Evolutionary conservation across 2,888 invertebrate genomes (phyloP).

Genomic region (Leptogaster cylindrica): DNA sequence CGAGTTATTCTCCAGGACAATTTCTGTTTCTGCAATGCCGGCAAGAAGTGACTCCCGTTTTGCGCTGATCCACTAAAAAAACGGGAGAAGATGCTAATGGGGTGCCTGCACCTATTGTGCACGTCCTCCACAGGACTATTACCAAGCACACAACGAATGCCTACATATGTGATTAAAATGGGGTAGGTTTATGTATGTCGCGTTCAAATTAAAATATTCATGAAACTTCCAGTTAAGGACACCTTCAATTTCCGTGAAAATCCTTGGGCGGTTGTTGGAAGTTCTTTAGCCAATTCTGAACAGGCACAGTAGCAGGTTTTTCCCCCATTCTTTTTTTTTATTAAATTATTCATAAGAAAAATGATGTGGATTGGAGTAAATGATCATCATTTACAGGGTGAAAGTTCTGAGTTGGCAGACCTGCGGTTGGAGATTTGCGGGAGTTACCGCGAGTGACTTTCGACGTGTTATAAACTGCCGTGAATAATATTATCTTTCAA

Average conservation of each 20-base stretch:
- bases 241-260: constrained; percentile 31
- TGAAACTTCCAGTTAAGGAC: constrained; percentile 38
- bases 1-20: constrained; percentile 4
- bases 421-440: constrained; percentile 11
- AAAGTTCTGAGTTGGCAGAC: constrained; percentile 33
- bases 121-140: no score
- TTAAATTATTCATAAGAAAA: constrained; percentile 42
- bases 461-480: constrained; percentile 19
- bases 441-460: neutral
- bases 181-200: neutral
- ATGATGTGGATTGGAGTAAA: constrained; percentile 41
- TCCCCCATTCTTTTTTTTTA: constrained; percentile 22
- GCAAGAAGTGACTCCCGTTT: neutral
- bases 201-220: constrained; percentile 41
- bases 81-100: neutral
- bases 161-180: constrained; percentile 25
- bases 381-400: constrained; percentile 18
- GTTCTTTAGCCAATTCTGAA: constrained; percentile 5
- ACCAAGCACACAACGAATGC: no score
- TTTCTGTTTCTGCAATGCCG: constrained; percentile 29
- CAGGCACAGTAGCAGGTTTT: neutral
- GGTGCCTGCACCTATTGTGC: neutral
- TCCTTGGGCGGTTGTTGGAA: neutral
- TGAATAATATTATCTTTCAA: constrained; percentile 40
- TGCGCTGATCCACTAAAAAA: neutral